These are phyloP conservation scores for Indri indri DNA, from an alignment of 2,113 vertebrate genomes.

Conservation along the genomic window DNA sequence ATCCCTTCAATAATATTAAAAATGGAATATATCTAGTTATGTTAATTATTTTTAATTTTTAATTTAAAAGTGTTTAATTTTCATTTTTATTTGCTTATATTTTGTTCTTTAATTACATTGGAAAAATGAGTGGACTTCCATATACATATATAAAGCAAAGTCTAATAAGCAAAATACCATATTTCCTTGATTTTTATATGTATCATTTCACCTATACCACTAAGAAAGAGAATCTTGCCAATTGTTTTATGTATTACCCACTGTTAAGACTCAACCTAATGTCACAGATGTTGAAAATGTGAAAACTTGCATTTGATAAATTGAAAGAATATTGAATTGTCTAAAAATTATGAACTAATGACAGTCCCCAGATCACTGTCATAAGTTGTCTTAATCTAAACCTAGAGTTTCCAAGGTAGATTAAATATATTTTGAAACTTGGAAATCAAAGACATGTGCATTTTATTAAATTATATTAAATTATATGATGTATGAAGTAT, in stretches of 20 bases:
- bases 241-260: background rate
- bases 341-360: background rate
- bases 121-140: background rate
- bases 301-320: background rate
- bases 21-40: background rate
- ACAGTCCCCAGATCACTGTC: background rate
- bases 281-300: background rate
- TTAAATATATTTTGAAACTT: background rate
- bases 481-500: background rate
- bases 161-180: background rate
- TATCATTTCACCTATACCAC: background rate
- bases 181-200: background rate
- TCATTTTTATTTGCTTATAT: background rate
- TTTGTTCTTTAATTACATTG: background rate
- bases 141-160: background rate
- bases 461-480: background rate
- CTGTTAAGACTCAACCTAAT: constrained; percentile 5
- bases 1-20: background rate
- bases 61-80: background rate
- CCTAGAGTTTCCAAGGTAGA: background rate
- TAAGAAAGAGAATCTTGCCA: background rate
- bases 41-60: background rate
- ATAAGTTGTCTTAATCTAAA: constrained; percentile 1
- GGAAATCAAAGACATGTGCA: background rate
- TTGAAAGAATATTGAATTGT: background rate